phyloP scores from a whole-genome alignment of 2,113 vertebrate genomes.

The Myrmecobius fasciatus region DNA sequence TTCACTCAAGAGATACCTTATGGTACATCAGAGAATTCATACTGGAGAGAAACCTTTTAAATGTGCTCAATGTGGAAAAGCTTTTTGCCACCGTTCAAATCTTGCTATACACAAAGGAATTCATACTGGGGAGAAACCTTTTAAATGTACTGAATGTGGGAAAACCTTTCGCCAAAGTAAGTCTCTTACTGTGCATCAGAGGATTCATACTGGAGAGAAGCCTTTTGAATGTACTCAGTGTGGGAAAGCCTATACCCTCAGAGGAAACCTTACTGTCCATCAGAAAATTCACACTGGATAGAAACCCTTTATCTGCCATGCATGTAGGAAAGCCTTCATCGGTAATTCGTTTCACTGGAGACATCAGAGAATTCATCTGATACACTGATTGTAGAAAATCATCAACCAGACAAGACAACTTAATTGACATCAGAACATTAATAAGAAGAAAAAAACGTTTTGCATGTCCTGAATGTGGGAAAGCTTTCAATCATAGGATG shows the following conservation, averaged over 20 bases:
- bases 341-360: conserved; percentile 68
- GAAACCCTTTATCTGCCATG: conserved; percentile 76
- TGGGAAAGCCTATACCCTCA: conserved; percentile 79
- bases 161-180: conserved; percentile 77
- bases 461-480: conserved; percentile 74
- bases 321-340: conserved; percentile 76
- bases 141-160: conserved; percentile 82
- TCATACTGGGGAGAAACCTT: conserved; percentile 88
- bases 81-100: conserved; percentile 78
- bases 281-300: conserved; percentile 79
- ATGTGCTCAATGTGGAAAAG: conserved; percentile 77
- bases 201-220: conserved; percentile 75
- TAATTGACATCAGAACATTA: conserved; percentile 74
- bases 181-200: conserved; percentile 65
- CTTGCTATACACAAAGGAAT: conserved; percentile 84
- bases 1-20: conserved; percentile 77
- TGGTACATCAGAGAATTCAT: conserved; percentile 79
- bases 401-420: conserved; percentile 74
- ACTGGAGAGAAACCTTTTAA: conserved; percentile 79
- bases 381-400: conserved; percentile 73
- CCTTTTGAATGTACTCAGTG: conserved; percentile 80
- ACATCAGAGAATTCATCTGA: conserved; percentile 75
- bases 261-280: conserved; percentile 75
- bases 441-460: conserved; percentile 75
- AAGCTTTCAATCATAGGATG: conserved; percentile 73